A percentile compares a stretch with the other conserved stretches of the same genome.
Evolutionary conservation across 2,113 vertebrate species (phyloP).

Genomic region (Dasyurus viverrinus): DNA sequence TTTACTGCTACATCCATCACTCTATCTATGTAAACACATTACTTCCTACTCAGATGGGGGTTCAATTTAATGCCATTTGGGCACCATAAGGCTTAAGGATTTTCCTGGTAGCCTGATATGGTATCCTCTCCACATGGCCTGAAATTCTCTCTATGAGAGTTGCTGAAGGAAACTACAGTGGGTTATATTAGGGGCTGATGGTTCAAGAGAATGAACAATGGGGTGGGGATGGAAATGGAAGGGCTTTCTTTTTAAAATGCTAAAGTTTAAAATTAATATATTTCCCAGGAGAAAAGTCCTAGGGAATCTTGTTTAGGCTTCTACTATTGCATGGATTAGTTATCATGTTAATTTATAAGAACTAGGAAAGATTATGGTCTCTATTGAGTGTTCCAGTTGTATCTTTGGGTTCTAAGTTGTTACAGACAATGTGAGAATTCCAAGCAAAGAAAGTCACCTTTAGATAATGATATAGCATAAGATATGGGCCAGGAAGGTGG

Average conservation of each 20-base stretch:
- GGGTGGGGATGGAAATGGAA: neutral
- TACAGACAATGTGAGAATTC: neutral
- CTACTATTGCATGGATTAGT: neutral
- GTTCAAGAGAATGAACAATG: neutral
- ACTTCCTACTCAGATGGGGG: no score
- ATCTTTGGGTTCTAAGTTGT: neutral
- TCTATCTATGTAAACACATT: no score
- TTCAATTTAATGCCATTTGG: no score
- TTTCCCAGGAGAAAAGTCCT: neutral
- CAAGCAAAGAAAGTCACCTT: neutral
- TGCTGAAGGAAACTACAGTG: neutral
- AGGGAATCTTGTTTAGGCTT: neutral
- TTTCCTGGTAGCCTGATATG: neutral
- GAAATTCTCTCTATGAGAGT: neutral
- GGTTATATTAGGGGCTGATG: neutral
- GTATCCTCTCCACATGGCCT: neutral
- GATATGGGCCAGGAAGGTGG: neutral
- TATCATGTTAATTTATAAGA: neutral
- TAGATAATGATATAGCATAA: neutral
- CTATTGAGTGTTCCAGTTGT: neutral
- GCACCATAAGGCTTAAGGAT: neutral
- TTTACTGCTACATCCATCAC: no score
- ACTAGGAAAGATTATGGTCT: neutral
- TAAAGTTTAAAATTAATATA: neutral
- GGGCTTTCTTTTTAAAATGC: neutral